Percentiles rank a stretch among this genome's conserved stretches.
phyloP scores from a whole-genome alignment of 1,140 invertebrate species.

The Pectinophora gossypiella region DNA sequence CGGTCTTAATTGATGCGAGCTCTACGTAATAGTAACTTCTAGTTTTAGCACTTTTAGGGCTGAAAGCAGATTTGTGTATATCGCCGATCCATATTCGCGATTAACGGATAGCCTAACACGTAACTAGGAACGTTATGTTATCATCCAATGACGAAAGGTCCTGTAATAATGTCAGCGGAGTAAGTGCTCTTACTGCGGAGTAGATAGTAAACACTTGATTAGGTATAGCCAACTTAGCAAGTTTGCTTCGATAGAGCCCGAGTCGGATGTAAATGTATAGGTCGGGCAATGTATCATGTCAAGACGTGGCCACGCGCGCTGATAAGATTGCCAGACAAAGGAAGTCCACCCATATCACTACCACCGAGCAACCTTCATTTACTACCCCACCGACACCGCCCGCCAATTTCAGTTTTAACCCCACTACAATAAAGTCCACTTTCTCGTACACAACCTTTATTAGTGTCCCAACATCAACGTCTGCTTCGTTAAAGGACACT shows the following conservation, averaged over 20 bases:
- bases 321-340: constrained; percentile 73
- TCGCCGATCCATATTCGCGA: too few relatives aligned
- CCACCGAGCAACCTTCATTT: constrained; percentile 64
- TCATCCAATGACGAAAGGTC: too few relatives aligned
- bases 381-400: constrained; percentile 34
- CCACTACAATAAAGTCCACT: constrained; percentile 38
- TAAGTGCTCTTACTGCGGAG: too few relatives aligned
- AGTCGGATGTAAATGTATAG: constrained; percentile 47
- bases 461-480: constrained; percentile 63
- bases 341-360: constrained; percentile 72
- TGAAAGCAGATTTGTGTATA: too few relatives aligned
- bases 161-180: too few relatives aligned
- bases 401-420: constrained; percentile 38
- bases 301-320: constrained; percentile 54
- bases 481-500: constrained; percentile 72
- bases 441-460: constrained; percentile 36
- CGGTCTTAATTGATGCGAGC: constrained; percentile 1
- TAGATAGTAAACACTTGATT: too few relatives aligned
- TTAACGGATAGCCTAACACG: too few relatives aligned
- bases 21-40: not conserved
- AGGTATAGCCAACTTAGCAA: not conserved
- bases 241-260: constrained; percentile 1
- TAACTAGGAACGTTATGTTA: too few relatives aligned
- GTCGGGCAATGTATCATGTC: constrained; percentile 63
- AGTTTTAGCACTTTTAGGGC: not conserved